These are phyloP conservation scores for Cygnus buccinator DNA, from an alignment of 2,113 vertebrate genomes.

Conservation along the genomic window DNA sequence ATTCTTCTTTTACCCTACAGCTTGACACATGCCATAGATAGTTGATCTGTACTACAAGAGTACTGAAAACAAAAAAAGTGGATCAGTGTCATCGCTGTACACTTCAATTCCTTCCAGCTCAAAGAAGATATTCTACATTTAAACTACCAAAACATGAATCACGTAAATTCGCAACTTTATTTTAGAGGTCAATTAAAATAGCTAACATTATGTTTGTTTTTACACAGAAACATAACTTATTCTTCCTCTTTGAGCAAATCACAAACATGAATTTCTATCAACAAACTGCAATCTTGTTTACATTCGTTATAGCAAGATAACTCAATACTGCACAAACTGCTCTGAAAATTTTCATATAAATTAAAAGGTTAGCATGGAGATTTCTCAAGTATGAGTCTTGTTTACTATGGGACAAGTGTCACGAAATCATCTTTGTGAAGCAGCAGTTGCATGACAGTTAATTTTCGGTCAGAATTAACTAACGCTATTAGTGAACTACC, in stretches of 20 bases:
- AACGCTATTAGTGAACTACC: not conserved
- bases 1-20: not conserved
- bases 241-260: not conserved
- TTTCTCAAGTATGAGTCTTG: not conserved
- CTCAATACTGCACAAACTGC: not conserved
- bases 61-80: not conserved
- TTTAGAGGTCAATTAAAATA: not conserved
- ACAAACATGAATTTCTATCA: not conserved
- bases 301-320: not conserved
- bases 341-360: not conserved
- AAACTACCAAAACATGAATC: not conserved
- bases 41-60: not conserved
- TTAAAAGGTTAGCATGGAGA: not conserved
- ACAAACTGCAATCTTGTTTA: not conserved
- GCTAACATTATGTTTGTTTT: not conserved
- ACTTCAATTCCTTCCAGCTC: not conserved
- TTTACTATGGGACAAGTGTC: not conserved
- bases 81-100: not conserved
- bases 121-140: not conserved
- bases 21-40: not conserved
- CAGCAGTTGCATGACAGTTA: not conserved
- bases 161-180: not conserved
- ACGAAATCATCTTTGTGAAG: not conserved
- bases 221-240: not conserved
- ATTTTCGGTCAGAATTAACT: slow-evolving; percentile 2